phyloP scores from a whole-genome alignment of 2,888 invertebrate genomes.

The Torymus tubicola region DNA sequence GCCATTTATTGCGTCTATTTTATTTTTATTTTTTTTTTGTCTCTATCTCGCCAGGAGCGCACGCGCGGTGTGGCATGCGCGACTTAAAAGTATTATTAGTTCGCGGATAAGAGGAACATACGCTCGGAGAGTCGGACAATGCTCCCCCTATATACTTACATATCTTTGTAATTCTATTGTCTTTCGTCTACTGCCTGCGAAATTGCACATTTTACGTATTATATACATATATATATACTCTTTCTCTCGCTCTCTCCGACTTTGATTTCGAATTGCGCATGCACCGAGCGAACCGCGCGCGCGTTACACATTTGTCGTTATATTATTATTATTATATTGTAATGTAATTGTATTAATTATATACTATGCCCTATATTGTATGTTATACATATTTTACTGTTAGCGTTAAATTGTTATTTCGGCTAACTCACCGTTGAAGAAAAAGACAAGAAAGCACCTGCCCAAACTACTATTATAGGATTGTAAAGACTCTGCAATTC shows the following conservation, averaged over 20 bases:
- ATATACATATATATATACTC: background rate
- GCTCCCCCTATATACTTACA: too few species aligned
- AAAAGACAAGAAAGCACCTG: slow-evolving; percentile 52
- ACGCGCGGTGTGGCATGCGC: slow-evolving; percentile 40
- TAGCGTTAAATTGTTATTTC: slow-evolving; percentile 52
- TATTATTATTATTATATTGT: slow-evolving; percentile 52
- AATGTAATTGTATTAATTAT: slow-evolving; percentile 51
- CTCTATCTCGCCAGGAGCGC: slow-evolving; percentile 39
- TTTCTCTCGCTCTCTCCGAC: slow-evolving; percentile 39
- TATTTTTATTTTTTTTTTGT: slow-evolving; percentile 54
- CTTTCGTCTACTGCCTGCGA: background rate
- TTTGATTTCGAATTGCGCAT: slow-evolving; percentile 30
- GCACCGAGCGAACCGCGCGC: slow-evolving; percentile 46
- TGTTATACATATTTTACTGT: slow-evolving; percentile 53
- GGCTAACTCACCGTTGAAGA: slow-evolving; percentile 47
- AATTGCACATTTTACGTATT: background rate
- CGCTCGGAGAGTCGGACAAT: slow-evolving; percentile 47
- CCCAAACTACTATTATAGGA: slow-evolving; percentile 31
- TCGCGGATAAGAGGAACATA: slow-evolving; percentile 45
- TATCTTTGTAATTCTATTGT: slow-evolving; percentile 9
- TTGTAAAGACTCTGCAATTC: slow-evolving; percentile 36
- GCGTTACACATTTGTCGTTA: slow-evolving; percentile 41
- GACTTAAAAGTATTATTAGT: slow-evolving; percentile 59
- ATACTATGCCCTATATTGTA: slow-evolving; percentile 59
- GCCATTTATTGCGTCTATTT: slow-evolving; percentile 53